Evolutionary conservation across 2,797 vertebrate genomes (phyloP), one percentile per base, ranked within the genome.

Genomic region (Hydrocynus forskahlii): DNA sequence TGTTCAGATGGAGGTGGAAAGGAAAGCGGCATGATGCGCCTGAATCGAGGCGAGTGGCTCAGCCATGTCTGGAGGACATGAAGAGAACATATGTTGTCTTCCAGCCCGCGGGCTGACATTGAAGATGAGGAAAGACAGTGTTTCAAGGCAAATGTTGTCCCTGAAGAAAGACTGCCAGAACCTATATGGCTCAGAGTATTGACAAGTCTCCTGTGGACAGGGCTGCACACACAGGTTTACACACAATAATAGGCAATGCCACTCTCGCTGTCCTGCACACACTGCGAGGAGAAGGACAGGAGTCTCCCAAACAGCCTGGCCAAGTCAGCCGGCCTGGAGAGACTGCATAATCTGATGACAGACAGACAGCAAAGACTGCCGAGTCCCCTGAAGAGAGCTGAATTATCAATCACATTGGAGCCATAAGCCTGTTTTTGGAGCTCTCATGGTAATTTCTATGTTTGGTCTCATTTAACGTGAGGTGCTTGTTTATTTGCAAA

Each of bases 91-190:
- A 97, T 98, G 97, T 97, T 98, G 95, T 95, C 94, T 96, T 93
- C 92, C 94, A 96, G 96, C 97, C 97, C 94, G 94, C 89, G 93
- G 97, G 97, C 96, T 97, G 97, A 97, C 96, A 97, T 92, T 95
- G 96, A 97, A 97, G 97, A 97, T 97, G 95, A 97, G 96, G 96
- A 96, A 96, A 97, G 96, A 96, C 95, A 93, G 93, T 93, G 97
- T 96, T 97, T 97, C 96, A 97, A 98, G 97, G 97, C 95, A 96
- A 97, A 96, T 95, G 95, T 94, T 95, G 95, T 97, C 97, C 97
- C 97, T 91, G 92, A 95, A 97, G 96, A 96, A 96, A 94, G 92
- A 92, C 96, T 97, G 97, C 96, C 97, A 97, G 91, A 93, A 95
- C 94, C 95, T 96, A 95, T 97, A 96, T 91, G 88, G 94, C 92